Evolutionary conservation across 2,797 vertebrate species (phyloP).

Genomic region (Myiothlypis coronata): DNA sequence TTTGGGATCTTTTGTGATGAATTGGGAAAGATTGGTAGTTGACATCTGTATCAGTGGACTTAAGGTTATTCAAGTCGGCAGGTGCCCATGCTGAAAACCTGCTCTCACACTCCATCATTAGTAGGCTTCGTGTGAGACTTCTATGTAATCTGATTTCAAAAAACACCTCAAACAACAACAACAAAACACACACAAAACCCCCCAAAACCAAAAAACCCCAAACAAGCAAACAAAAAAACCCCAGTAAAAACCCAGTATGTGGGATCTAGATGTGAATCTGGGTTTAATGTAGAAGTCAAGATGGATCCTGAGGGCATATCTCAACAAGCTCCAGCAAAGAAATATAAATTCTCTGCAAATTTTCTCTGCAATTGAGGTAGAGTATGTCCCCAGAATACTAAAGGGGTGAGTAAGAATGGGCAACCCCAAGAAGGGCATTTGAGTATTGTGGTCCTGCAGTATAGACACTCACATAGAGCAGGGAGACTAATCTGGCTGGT

Average conservation of each 20-base stretch:
- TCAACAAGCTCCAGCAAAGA: neutral
- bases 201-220: neutral
- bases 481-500: neutral
- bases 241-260: neutral
- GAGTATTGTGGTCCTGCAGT: neutral
- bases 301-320: neutral
- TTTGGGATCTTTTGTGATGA: neutral
- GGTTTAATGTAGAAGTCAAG: neutral
- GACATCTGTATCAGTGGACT: neutral
- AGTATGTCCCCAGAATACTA: neutral
- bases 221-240: neutral
- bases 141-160: neutral
- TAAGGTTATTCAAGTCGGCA: neutral
- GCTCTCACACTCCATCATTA: rapidly evolving
- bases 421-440: neutral
- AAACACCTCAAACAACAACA: neutral
- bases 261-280: neutral
- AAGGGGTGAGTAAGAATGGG: neutral
- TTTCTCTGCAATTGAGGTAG: neutral
- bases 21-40: neutral
- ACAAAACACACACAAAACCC: neutral
- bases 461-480: neutral
- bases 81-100: neutral
- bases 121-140: neutral
- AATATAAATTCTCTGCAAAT: neutral